Evolutionary conservation across 2,113 vertebrate species (phyloP).

Genomic region (Phalacrocorax pelagicus): DNA sequence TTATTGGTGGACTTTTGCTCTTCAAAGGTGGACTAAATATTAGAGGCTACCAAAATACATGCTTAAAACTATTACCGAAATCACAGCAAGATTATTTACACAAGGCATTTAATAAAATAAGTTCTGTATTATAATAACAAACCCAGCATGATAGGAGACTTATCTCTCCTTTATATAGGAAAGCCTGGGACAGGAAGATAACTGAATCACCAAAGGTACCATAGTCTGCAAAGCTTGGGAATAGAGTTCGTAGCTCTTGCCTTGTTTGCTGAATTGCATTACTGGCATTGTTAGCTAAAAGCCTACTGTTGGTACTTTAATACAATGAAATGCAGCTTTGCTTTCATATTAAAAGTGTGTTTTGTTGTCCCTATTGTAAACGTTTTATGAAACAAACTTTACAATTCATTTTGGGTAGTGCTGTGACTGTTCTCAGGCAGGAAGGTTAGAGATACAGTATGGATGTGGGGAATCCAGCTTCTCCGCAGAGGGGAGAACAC

Average conservation of each 20-base stretch:
- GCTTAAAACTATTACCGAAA: not conserved
- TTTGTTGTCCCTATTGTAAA: not conserved
- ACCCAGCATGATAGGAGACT: not conserved
- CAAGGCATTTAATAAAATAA: not conserved
- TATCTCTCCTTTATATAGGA: not conserved
- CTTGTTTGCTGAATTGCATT: not conserved
- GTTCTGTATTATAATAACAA: not conserved
- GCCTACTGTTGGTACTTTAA: not conserved
- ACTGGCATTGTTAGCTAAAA: not conserved
- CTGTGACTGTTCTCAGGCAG: not conserved
- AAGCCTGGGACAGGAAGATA: not conserved
- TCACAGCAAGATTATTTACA: not conserved
- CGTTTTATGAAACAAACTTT: not conserved
- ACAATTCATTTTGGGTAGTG: not conserved
- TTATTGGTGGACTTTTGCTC: not conserved
- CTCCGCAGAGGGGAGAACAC: not conserved
- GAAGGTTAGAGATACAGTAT: too few species aligned
- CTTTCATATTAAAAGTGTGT: not conserved
- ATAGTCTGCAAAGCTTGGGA: not conserved
- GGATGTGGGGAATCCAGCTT: not conserved
- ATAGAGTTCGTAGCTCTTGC: not conserved
- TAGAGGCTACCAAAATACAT: not conserved
- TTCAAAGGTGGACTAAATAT: not conserved
- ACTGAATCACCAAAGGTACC: not conserved
- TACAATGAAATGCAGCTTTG: not conserved